Evolutionary conservation across 2,888 invertebrate genomes (phyloP), one percentile per base, ranked within the genome.

Genomic region (Drosophila colorata): DNA sequence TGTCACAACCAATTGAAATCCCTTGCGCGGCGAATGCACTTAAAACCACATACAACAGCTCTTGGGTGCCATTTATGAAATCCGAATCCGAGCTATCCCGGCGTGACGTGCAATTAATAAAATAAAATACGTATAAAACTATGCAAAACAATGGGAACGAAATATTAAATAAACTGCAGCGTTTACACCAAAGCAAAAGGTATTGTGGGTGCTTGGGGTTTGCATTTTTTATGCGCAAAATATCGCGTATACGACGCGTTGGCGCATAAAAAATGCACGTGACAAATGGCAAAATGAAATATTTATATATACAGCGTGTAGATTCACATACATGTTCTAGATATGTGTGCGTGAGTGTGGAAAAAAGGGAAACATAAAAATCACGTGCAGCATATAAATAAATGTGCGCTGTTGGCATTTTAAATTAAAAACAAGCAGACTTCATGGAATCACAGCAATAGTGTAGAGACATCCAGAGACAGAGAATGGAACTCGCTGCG

Each of bases 281-380:
- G 83, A 87, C 84, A 88, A 88, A 89, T 90, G 79, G 78, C 49
- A 37, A 80, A 78, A 88, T 80, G 61, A 82, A 85, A 70, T 80
- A 86, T 78, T 85, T 81, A 82, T 81, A 67, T 72, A 72, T 58
- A 67, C 63, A 66, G 49, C 49, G 47, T 75, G 53, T 66, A 64
- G 63, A 61, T 58, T 37, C 57, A 63, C 40, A 44, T 43, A 66
- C 33, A 58, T 43, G 55, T 23, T 57, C 55, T 64, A 38, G 61
- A 60, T 31, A 52, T 43, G 16, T 49, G 18, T 48, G 44, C 37
- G 41, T 8, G 43, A 37, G 40, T 40, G 48, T 20, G 23, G 23
- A 14, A 47, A 23, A 69, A 52, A 66, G 49, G 57, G 37, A 60
- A 68, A 64, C 69, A 74, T 63, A 76, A 74, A 75, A 80, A 84